Evolutionary conservation across 2,888 invertebrate species (phyloP).

Genomic region (Apotomis capreana): DNA sequence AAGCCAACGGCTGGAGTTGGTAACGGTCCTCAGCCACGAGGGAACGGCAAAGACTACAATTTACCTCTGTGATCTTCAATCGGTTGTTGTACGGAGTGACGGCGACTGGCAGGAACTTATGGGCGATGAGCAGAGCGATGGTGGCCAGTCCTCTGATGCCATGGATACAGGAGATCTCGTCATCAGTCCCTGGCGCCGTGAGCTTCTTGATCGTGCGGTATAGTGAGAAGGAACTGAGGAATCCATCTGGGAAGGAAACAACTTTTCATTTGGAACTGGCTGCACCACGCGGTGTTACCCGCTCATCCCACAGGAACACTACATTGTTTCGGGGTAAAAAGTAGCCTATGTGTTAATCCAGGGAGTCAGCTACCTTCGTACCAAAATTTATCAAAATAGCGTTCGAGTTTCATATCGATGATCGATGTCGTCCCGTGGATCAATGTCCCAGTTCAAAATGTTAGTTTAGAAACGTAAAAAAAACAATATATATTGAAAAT

Average conservation of each 20-base stretch:
- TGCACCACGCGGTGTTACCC: too few relatives aligned
- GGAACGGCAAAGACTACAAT: neutral
- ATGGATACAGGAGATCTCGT: constrained; percentile 87
- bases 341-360: too few relatives aligned
- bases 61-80: constrained; percentile 83
- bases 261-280: too few relatives aligned
- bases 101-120: constrained; percentile 86
- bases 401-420: too few relatives aligned
- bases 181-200: constrained; percentile 75
- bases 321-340: too few relatives aligned
- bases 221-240: constrained; percentile 85
- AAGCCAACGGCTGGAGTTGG: too few relatives aligned
- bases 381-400: too few relatives aligned
- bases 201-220: constrained; percentile 84
- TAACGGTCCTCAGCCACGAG: too few relatives aligned
- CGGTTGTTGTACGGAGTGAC: constrained; percentile 86
- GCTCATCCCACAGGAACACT: too few relatives aligned
- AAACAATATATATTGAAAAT: neutral
- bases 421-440: too few relatives aligned
- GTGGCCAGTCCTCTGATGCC: constrained; percentile 87
- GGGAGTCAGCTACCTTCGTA: too few relatives aligned
- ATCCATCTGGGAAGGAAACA: constrained; percentile 57
- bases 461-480: neutral
- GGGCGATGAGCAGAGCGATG: constrained; percentile 84
- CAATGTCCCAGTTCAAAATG: too few relatives aligned